Percentiles rank a stretch among this genome's conserved stretches.
These are phyloP conservation scores for Drosophila pallidifrons DNA, from an alignment of 1,140 invertebrate genomes.

Conservation along the genomic window DNA sequence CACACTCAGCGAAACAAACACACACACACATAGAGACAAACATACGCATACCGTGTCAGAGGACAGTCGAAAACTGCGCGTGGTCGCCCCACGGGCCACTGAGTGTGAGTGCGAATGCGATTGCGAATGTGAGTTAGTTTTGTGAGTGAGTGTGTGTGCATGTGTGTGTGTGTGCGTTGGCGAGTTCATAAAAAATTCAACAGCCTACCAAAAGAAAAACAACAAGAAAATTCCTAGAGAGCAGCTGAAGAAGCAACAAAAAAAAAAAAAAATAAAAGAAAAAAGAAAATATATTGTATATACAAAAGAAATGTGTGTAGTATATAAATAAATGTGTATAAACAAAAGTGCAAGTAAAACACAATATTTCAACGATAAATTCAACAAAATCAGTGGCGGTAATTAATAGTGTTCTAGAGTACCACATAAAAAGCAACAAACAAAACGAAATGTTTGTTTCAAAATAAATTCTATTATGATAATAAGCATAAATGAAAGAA, in stretches of 20 bases:
- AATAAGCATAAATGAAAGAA: constrained; percentile 4
- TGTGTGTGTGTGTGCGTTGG: constrained; percentile 31
- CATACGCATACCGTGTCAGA: constrained; percentile 30
- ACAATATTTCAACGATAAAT: constrained; percentile 39
- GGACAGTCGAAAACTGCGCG: constrained; percentile 57
- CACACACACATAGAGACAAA: constrained; percentile 28
- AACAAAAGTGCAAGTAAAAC: constrained; percentile 46
- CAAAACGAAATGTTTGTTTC: constrained; percentile 19
- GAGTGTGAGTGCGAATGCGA: constrained; percentile 13
- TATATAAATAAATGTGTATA: constrained; percentile 44
- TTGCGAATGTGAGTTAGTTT: constrained; percentile 24
- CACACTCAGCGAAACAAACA: constrained; percentile 4
- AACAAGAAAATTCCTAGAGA: constrained; percentile 40
- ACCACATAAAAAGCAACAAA: constrained; percentile 3
- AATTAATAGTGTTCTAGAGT: constrained; percentile 5
- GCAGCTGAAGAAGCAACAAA: background rate
- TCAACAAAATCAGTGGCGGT: constrained; percentile 24
- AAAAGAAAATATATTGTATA: background rate
- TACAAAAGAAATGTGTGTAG: too few species aligned
- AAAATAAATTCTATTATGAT: constrained; percentile 23
- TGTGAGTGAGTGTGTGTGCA: background rate
- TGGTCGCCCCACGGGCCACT: constrained; percentile 26
- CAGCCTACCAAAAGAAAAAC: constrained; percentile 61
- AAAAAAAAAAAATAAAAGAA: constrained; percentile 27
- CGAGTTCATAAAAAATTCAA: constrained; percentile 77